phyloP scores from a whole-genome alignment of 2,797 vertebrate species.

The Typhlichthys subterraneus region DNA sequence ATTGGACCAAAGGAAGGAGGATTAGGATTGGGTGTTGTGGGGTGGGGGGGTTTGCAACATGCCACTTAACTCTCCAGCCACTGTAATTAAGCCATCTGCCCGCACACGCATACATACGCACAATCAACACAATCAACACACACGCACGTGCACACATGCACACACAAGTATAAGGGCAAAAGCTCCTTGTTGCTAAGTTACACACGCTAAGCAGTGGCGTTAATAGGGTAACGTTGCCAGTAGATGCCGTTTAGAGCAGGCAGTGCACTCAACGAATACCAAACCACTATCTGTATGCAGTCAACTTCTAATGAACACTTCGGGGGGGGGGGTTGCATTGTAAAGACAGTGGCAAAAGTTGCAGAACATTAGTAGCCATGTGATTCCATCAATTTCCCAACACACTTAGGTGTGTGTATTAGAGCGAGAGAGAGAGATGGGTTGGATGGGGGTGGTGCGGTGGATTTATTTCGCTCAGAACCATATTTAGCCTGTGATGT shows the following conservation, averaged over 20 bases:
- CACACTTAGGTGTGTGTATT: neutral
- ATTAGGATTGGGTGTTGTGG: conserved; percentile 73
- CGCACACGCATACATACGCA: conserved; percentile 41
- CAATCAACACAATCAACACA: conserved; percentile 7
- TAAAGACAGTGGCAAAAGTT: too few relatives aligned
- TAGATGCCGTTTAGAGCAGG: conserved; percentile 12
- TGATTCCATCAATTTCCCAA: conserved; percentile 26
- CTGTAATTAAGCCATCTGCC: conserved; percentile 89
- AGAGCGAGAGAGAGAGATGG: neutral
- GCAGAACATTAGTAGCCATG: too few relatives aligned
- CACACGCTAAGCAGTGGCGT: conserved; percentile 2
- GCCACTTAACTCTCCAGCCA: conserved; percentile 77
- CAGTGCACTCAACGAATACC: too few relatives aligned
- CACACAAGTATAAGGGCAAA: conserved; percentile 32
- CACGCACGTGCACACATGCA: conserved; percentile 22
- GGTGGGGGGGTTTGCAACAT: conserved; percentile 69
- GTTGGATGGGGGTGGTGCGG: conserved; percentile 33
- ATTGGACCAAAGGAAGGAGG: conserved; percentile 84
- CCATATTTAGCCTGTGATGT: conserved; percentile 80
- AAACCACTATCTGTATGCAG: too few relatives aligned
- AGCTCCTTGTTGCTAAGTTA: conserved; percentile 29
- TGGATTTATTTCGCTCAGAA: conserved; percentile 72
- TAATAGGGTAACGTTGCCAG: neutral
- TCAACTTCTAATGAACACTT: too few relatives aligned
- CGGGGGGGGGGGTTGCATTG: too few relatives aligned